Evolutionary conservation across 2,113 vertebrate species (phyloP), one percentile per base, ranked within the genome.

Genomic region (Cryptotis parvus): DNA sequence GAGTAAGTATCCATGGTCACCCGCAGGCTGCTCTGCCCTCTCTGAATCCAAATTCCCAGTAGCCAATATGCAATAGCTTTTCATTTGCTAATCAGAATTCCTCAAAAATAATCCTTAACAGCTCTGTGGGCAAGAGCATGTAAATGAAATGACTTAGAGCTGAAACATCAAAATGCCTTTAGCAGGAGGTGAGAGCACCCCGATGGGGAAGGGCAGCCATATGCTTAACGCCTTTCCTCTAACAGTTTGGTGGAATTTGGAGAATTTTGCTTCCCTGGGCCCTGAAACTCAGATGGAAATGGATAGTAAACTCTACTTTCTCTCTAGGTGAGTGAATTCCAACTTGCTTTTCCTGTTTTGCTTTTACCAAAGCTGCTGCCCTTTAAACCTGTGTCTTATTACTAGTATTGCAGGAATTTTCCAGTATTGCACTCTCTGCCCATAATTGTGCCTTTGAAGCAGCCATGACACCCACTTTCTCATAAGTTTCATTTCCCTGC

Each of bases 1-100:
- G 91, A 86, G 88, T 35, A 85, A 12, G 29, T 52, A 15, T 35
- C 1, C 61, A 39, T 31, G 41, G 41, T 92, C 68, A 84, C 72
- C 84, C 69, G 74, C 26, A 70, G 55, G 4, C 18, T 69, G 39
- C 24, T 83, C 43, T 37, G 20, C 31, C 39, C 52, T 89, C 31
- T 78, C 65, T 9, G n/a, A 91, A 90, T 61, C 74, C 63, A 70
- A 91, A 90, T 84, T 70, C 92, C 45, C 76, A 79, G 52, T 29
- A 63, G 52, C 75, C 35, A 14, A 61, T 29, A 65, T 3, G 24
- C 37, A 91, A 27, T 77, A 83, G 26, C 45, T 86, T 94, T 78
- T 86, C 31, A 68, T 72, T 65, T 63, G 66, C 41, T 87, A 90
- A 88, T 90, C 58, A 27, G 87, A 65, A 65, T 65, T 65, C 11